Conservation (phyloP, 2,888 invertebrate genomes). For the Anagyrus pseudococci region DNA sequence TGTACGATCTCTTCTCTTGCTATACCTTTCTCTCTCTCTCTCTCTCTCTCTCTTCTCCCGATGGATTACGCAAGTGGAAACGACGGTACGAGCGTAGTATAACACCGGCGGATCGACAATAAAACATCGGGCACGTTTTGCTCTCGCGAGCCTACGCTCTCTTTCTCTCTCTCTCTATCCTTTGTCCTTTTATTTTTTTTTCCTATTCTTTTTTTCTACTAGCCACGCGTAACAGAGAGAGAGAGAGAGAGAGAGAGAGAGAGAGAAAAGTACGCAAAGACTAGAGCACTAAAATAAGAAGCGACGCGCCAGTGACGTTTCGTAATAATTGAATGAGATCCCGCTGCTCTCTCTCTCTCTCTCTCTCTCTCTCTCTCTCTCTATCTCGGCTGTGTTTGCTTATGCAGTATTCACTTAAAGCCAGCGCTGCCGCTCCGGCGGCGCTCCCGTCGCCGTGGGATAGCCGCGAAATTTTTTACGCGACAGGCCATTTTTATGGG, state of each 20-base stretch:
- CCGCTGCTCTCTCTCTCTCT: not conserved
- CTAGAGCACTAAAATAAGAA: too few species aligned
- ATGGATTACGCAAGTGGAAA: too few species aligned
- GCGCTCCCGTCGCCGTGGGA: not conserved
- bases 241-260: too few species aligned
- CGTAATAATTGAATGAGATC: conserved; percentile 28
- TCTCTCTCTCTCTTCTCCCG: not conserved
- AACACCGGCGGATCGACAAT: not conserved
- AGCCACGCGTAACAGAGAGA: too few species aligned
- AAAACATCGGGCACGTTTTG: not conserved
- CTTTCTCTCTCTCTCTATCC: too few species aligned
- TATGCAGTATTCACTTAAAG: conserved; percentile 13
- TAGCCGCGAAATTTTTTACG: conserved; percentile 8
- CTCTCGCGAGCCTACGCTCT: not conserved
- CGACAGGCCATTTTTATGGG: not conserved
- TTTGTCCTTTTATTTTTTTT: too few species aligned
- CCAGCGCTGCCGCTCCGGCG: not conserved
- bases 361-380: too few species aligned
- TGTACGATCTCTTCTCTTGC: too few species aligned
- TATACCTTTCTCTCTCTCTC: not conserved
- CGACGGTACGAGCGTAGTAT: not conserved
- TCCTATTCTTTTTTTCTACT: too few species aligned
- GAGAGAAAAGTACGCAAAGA: conserved; percentile 3
- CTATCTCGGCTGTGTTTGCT: not conserved
- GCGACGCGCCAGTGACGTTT: not conserved